Evolutionary conservation across 2,888 invertebrate genomes (phyloP), one percentile per base, ranked within the genome.

Genomic region (Elaeidobius kamerunicus): DNA sequence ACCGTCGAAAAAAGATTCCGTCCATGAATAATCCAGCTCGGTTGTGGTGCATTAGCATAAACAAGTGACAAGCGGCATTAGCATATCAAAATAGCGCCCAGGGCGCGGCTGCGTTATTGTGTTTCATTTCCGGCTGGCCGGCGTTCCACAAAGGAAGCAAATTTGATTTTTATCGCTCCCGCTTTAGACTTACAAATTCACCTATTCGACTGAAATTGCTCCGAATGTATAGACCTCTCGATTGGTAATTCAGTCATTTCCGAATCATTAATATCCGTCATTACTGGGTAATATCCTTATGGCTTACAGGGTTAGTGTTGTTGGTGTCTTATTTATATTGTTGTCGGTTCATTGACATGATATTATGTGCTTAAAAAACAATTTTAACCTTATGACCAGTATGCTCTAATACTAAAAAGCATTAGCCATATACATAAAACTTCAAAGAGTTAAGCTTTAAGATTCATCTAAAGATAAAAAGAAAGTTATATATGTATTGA

Each of bases 11-110:
- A 61, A 60, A 60, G 59, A 61, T 63, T 63, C 59, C 59, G 58
- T 60, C 60, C 60, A 65, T 67, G 65, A 66, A 67, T 67, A 67
- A 67, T 67, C 65, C 63, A 9, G 35, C 6, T 27, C 16, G 62
- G 63, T 65, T 41, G 46, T 28, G 40, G 15, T 17, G 41, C 40
- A 57, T 57, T 57, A 52, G 51, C 57, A 57, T 57, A 57, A 57
- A 55, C 55, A 55, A 57, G 55, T 55, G 57, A 46, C 45, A 39
- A 34, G 44, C 15, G 32, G 44, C 40, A 57, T 57, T 57, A 53
- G 57, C 57, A 57, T 57, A 57, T 55, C 57, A 57, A 57, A 57
- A 57, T 57, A 57, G 47, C 52, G 47, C 57, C 49, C 50, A 16
- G 49, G 55, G 55, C 52, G 43, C 43, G 46, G 52, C 54, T 19